Percentiles rank a stretch among this genome's conserved stretches.
These are phyloP conservation scores for Cheiracanthium punctorium DNA, from an alignment of 2,888 invertebrate genomes.

Conservation along the genomic window DNA sequence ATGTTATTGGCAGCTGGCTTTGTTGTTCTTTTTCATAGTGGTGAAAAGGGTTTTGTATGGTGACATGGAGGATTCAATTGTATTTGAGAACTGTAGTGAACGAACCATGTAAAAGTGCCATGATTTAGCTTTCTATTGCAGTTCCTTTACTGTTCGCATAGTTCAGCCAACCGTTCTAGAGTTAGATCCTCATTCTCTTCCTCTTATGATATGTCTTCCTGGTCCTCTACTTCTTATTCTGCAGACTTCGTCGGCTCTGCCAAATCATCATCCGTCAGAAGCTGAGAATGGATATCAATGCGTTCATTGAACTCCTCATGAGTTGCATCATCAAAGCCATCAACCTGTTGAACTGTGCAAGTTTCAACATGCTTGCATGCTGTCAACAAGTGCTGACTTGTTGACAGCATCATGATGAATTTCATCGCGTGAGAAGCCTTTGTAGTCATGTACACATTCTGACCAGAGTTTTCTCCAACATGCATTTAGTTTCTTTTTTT, in stretches of 20 bases:
- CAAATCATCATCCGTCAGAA: slow-evolving; percentile 2
- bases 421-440: too few relatives aligned
- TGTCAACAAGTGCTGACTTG: too few relatives aligned
- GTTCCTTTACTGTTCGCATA: too few relatives aligned
- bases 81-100: slow-evolving; percentile 1
- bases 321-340: slow-evolving; percentile 2
- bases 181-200: neutral
- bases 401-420: neutral
- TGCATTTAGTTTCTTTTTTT: neutral
- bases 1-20: too few relatives aligned
- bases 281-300: neutral
- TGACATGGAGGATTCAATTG: too few relatives aligned
- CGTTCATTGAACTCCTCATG: neutral
- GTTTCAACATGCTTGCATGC: too few relatives aligned
- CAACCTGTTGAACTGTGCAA: neutral
- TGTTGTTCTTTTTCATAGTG: too few relatives aligned
- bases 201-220: neutral
- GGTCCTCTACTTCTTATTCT: neutral
- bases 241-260: neutral
- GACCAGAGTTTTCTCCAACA: neutral
- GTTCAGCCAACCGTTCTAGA: neutral
- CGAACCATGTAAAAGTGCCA: neutral
- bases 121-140: neutral
- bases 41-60: too few relatives aligned
- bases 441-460: neutral